Evolutionary conservation across 2,113 vertebrate genomes (phyloP), one percentile per base, ranked within the genome.

Genomic region (Bucco capensis): DNA sequence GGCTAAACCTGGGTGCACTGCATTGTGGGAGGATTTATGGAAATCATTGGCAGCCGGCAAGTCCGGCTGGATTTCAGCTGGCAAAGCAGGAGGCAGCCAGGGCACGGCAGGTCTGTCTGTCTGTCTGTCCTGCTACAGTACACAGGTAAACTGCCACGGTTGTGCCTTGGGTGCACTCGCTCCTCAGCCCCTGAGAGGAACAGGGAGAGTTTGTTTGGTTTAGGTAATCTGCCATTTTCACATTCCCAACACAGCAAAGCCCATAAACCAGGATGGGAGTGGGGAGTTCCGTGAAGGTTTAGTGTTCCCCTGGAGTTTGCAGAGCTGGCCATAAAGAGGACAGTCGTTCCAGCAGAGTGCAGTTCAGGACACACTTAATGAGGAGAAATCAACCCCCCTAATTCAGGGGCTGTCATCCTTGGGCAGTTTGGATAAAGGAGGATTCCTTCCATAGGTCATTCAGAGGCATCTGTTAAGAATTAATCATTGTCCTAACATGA

Each of bases 241-340:
- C 27, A 0, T 9, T 50, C 18, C 74, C 82, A 3, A 5, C 38
- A 1, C n/a, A 9, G 56, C 19, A 6, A 1, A 19, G 69, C 4
- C 15, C 1, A 35, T 9, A 14, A 6, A 2, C 2, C 60, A 9
- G 44, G 46, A 51, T 5, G 2, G 58, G 0, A 1, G 22, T 0
- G 2, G 49, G 7, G 72, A 62, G 24, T 3, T 54, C 38, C 7
- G 0, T 5, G 70, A 5, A 4, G 69, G 1, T 7, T 15, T 8
- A 1, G 74, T 0, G n/a, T 23, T 15, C 5, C 76, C 13, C n/a
- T 6, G 4, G 58, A 31, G 73, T 23, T 19, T 3, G 64, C 77
- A 5, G 42, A 1, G 49, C 58, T 38, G 14, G 65, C 69, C 2
- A 4, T 8, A 18, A 35, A 4, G 15, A 24, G 69, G 24, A 13